Evolutionary conservation across 1,140 invertebrate genomes (phyloP).

Genomic region (Cataglyphis hispanica): DNA sequence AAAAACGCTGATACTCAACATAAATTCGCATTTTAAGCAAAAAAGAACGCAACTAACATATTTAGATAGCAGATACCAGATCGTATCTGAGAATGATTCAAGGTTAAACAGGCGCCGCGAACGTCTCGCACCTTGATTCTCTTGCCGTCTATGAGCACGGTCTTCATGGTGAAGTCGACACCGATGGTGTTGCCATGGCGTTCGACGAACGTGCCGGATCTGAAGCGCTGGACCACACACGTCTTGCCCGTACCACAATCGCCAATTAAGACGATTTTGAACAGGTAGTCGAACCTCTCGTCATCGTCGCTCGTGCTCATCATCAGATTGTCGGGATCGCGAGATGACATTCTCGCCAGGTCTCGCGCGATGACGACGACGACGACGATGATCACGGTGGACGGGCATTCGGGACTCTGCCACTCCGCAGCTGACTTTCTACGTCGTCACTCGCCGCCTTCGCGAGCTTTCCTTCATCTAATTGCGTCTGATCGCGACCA

Average conservation of each 20-base stretch:
- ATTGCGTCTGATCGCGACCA: constrained; percentile 28
- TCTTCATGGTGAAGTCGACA: constrained; percentile 99
- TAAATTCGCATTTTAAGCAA: too few relatives aligned
- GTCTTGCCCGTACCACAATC: constrained; percentile 95
- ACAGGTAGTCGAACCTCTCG: constrained; percentile 93
- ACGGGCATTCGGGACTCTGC: constrained; percentile 13
- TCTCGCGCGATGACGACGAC: constrained; percentile 30
- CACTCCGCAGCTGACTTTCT: not conserved
- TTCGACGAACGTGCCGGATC: constrained; percentile 97
- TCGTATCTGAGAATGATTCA: too few relatives aligned
- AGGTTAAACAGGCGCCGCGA: too few relatives aligned
- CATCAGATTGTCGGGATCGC: constrained; percentile 88
- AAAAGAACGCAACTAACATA: too few relatives aligned
- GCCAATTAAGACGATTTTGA: constrained; percentile 94
- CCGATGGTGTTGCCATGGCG: constrained; percentile 97
- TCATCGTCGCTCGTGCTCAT: constrained; percentile 89
- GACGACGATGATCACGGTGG: constrained; percentile 31
- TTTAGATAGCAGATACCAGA: too few relatives aligned
- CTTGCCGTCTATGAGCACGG: constrained; percentile 96
- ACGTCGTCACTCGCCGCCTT: constrained; percentile 2
- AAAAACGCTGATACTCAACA: too few relatives aligned
- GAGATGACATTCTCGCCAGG: constrained; percentile 84
- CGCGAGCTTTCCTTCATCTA: constrained; percentile 30
- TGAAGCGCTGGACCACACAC: constrained; percentile 96
- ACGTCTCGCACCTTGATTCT: constrained; percentile 93